Conservation (phyloP, 2,797 vertebrate genomes). For the Gambelia wislizenii region DNA sequence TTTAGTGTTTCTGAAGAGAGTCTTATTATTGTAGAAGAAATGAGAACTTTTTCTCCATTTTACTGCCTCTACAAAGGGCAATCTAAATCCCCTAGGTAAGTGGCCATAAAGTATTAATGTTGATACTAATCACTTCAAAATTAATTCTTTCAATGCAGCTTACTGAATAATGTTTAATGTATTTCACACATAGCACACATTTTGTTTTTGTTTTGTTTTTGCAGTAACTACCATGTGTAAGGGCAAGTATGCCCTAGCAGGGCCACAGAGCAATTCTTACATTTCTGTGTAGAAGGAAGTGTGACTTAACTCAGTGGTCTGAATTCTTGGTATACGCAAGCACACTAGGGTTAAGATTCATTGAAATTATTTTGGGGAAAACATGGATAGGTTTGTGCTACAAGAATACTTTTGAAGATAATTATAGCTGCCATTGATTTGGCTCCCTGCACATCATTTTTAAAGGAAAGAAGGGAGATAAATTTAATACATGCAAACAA, state of each 20-base stretch:
- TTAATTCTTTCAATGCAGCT: neutral
- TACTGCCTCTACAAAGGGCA: neutral
- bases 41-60: neutral
- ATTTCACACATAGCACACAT: neutral
- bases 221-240: neutral
- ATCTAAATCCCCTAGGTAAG: neutral
- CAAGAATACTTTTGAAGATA: neutral
- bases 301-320: neutral
- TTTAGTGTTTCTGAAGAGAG: neutral
- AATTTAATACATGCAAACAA: no score
- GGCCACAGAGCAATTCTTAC: neutral
- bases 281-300: neutral
- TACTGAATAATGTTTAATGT: neutral
- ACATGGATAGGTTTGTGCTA: neutral
- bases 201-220: neutral
- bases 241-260: neutral
- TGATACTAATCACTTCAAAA: neutral
- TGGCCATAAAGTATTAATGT: neutral
- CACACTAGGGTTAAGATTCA: neutral
- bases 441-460: no score
- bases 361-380: neutral
- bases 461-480: no score
- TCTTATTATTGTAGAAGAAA: conserved; percentile 11
- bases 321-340: neutral
- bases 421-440: neutral